phyloP scores from a whole-genome alignment of 2,113 vertebrate genomes.

The Scomber scombrus region DNA sequence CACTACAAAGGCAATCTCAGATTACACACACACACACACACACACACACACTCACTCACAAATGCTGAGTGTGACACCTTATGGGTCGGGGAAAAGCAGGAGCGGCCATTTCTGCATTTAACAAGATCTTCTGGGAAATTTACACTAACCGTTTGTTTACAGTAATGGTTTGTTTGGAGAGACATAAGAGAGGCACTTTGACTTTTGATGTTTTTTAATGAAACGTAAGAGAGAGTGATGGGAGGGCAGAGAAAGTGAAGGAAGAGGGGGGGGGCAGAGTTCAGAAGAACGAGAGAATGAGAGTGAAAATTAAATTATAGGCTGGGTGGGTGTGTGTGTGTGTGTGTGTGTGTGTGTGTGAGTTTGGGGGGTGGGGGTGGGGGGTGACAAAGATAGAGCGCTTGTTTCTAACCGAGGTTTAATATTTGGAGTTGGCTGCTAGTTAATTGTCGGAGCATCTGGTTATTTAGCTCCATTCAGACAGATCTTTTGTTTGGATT shows the following conservation, averaged over 20 bases:
- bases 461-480: conserved; percentile 81
- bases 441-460: conserved; percentile 79
- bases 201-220: conserved; percentile 84
- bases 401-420: conserved; percentile 68
- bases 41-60: conserved; percentile 74
- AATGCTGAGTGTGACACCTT: conserved; percentile 84
- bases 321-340: not conserved
- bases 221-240: conserved; percentile 79
- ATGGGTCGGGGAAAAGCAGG: conserved; percentile 74
- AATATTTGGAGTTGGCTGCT: conserved; percentile 76
- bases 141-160: conserved; percentile 84
- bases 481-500: conserved; percentile 82
- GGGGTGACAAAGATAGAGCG: conserved; percentile 62
- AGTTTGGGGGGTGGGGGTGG: not conserved
- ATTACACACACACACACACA: conserved; percentile 78
- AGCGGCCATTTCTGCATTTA: conserved; percentile 84
- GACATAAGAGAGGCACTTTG: conserved; percentile 82
- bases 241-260: conserved; percentile 54
- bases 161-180: conserved; percentile 85
- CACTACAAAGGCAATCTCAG: conserved; percentile 81
- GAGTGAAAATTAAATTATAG: conserved; percentile 63
- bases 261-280: not conserved
- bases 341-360: too few species aligned
- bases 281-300: conserved; percentile 38
- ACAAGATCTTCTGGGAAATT: conserved; percentile 86